phyloP scores from a whole-genome alignment of 2,113 vertebrate species.

The Phoxinus phoxinus region DNA sequence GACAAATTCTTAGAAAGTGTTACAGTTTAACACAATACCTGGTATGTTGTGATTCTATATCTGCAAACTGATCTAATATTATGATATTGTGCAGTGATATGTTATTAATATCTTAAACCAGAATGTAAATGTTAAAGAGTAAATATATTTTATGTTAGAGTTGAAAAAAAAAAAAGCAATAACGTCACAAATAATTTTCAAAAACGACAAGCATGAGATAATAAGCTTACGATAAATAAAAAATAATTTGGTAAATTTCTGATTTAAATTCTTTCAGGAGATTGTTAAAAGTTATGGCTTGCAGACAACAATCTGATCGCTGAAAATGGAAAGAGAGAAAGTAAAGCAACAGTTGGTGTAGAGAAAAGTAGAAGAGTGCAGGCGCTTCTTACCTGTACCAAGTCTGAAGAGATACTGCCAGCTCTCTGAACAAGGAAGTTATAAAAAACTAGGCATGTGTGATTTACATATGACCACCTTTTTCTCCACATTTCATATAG shows the following conservation, averaged over 20 bases:
- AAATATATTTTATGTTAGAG: neutral
- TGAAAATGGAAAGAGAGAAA: neutral
- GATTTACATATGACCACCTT: constrained; percentile 19
- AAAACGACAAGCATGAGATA: too few species aligned
- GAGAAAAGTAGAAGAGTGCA: neutral
- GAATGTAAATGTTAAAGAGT: neutral
- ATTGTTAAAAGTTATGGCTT: neutral
- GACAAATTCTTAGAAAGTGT: neutral
- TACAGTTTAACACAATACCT: neutral
- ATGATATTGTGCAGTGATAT: neutral
- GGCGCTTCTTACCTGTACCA: constrained; percentile 4
- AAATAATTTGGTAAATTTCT: too few species aligned
- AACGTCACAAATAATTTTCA: neutral
- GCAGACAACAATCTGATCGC: neutral
- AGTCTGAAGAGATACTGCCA: constrained; percentile 7
- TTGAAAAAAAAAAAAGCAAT: neutral
- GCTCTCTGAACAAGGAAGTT: neutral
- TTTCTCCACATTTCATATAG: constrained; percentile 3
- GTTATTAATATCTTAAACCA: neutral
- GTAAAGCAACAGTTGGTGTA: neutral
- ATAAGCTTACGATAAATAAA: too few species aligned
- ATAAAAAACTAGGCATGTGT: neutral
- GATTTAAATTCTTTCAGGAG: too few species aligned
- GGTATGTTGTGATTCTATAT: neutral
- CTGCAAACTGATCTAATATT: neutral